phyloP scores from a whole-genome alignment of 30 jellyfish, hydroid and myxozoan species.

The Mastigias papua region DNA sequence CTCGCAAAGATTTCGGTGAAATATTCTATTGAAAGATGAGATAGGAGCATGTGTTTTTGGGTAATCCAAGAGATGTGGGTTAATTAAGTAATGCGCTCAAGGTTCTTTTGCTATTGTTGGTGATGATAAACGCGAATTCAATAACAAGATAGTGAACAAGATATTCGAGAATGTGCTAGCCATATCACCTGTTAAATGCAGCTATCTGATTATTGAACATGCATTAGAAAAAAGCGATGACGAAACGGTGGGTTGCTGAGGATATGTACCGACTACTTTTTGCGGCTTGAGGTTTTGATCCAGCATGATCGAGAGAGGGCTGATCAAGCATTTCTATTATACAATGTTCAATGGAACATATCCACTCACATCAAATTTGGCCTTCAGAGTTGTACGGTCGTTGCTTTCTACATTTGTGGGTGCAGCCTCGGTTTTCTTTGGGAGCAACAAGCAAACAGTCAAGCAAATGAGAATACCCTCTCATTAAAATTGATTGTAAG shows the following conservation, averaged over 20 bases:
- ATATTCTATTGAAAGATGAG: background rate
- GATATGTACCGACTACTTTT: background rate
- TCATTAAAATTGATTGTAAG: background rate
- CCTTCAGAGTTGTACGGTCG: background rate
- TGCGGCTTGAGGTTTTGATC: conserved; percentile 16
- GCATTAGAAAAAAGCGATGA: background rate
- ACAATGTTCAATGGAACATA: background rate
- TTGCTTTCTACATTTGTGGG: background rate
- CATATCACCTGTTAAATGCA: background rate
- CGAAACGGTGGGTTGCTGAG: background rate
- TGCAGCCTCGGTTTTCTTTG: background rate
- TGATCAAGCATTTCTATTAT: background rate
- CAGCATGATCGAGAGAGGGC: background rate
- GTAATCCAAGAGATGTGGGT: background rate
- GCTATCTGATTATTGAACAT: background rate
- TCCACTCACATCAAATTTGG: background rate
- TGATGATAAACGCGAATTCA: background rate
- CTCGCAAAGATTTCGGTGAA: background rate
- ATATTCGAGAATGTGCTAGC: background rate
- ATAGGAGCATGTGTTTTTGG: background rate
- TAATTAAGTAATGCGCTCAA: conserved; percentile 5
- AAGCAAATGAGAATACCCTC: background rate
- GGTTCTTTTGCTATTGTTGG: background rate
- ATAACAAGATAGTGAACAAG: background rate
- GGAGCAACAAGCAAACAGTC: background rate